Evolutionary conservation across 2,797 vertebrate species (phyloP).

Genomic region (Cossypha heuglini): DNA sequence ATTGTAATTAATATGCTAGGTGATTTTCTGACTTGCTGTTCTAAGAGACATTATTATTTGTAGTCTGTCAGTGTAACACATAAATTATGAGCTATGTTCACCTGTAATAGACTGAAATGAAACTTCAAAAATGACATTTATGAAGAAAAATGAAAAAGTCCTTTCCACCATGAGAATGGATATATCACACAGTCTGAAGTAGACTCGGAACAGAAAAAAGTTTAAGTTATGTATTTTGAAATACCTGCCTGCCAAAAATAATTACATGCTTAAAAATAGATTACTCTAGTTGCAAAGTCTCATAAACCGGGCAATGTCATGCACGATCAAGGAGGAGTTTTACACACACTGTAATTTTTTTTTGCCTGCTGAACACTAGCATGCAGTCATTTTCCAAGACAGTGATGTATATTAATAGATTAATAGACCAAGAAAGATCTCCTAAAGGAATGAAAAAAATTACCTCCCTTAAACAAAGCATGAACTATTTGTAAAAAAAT

Average conservation of each 20-base stretch:
- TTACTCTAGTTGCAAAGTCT: background rate
- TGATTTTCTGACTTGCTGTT: constrained; percentile 51
- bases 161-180: background rate
- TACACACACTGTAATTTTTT: background rate
- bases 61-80: constrained; percentile 46
- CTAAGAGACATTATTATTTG: constrained; percentile 60
- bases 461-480: background rate
- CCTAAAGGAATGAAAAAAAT: background rate
- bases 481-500: background rate
- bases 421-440: background rate
- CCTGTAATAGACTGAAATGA: constrained; percentile 52
- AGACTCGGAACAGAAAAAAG: background rate
- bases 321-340: background rate
- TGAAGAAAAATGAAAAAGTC: constrained; percentile 57
- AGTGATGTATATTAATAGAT: background rate
- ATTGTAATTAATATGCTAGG: constrained; percentile 48
- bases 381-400: background rate
- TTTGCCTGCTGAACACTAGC: background rate
- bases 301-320: background rate
- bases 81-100: constrained; percentile 56
- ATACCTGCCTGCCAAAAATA: constrained; percentile 24
- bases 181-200: background rate
- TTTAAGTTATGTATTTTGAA: constrained; percentile 1
- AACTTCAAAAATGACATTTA: constrained; percentile 68
- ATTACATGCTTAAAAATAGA: constrained; percentile 11